Evolutionary conservation across 2,797 vertebrate species (phyloP), one percentile per base, ranked within the genome.

Genomic region (Microctenopoma stevenorrisi): DNA sequence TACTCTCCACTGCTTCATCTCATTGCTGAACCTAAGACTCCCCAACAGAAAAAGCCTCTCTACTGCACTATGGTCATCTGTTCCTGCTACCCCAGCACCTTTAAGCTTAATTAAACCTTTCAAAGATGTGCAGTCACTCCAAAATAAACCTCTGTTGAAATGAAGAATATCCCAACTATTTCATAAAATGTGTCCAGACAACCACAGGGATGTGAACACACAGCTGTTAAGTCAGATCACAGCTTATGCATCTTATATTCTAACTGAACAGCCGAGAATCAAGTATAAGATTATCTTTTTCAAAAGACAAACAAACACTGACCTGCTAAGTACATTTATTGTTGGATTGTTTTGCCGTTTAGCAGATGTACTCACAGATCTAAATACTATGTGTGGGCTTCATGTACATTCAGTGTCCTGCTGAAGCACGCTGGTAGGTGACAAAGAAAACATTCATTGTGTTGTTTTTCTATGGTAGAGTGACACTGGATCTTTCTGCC

Each of bases 261-360:
- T 53, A 69, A 76, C 63, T 59, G 76, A 49, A 63, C 50, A 67
- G 54, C 33, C 74, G 42, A 72, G 38, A 56, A 58, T 84, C 59
- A 61, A 49, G 44, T 66, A 60, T 72, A 42, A 38, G 66, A 33
- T 47, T 70, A 78, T 76, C 14, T 58, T 67, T 59, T 40, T 42
- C 56, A 11, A 52, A 49, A 68, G n/a, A 54, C 18, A 74, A 67
- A 60, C 8, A 55, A 38, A 38, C 0, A 18, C 2, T 4, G 9
- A 40, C 43, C 50, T 7, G 1, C 10, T 62, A 9, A 18, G 2
- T 28, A 14, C 15, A 22, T 16, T 18, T 18, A 25, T 18, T 60
- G 37, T 48, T n/a, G 6, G 16, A 18, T 46, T 35, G 22, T 42
- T 58, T 16, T 59, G 15, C 16, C 8, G 3, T 44, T 72, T n/a